Percentiles rank a stretch among this genome's conserved stretches.
Conservation (phyloP, 2,888 invertebrate genomes). For the Drosophila demipolita region DNA sequence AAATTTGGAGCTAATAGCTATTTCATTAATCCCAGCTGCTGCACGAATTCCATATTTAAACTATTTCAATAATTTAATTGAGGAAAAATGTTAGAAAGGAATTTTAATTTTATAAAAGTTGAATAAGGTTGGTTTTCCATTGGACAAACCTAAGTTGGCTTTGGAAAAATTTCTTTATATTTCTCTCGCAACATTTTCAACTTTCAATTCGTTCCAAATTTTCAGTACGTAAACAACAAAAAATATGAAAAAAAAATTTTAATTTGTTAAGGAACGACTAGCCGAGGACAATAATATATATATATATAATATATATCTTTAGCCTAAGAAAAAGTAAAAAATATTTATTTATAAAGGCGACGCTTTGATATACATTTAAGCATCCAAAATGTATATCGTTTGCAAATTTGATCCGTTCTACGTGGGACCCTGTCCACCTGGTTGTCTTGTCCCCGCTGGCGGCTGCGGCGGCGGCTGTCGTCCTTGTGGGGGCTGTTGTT, state of each 20-base stretch:
- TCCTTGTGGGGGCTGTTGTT: slow-evolving; percentile 25
- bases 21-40: no score
- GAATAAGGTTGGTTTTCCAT: neutral
- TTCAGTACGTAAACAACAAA: neutral
- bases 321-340: neutral
- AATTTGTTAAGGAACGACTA: neutral
- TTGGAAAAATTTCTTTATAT: neutral
- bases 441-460: slow-evolving; percentile 41
- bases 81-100: neutral
- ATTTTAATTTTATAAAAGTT: neutral
- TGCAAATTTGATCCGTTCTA: slow-evolving; percentile 68
- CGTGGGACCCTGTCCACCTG: slow-evolving; percentile 67
- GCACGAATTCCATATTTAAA: no score
- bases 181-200: neutral
- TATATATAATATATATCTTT: slow-evolving; percentile 1
- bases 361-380: neutral
- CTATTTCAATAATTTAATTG: no score
- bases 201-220: neutral
- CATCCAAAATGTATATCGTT: slow-evolving; percentile 47
- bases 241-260: neutral
- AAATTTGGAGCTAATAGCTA: no score
- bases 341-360: neutral
- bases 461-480: slow-evolving; percentile 27
- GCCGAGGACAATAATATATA: slow-evolving; percentile 3
- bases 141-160: neutral